Conservation (phyloP, 1,140 invertebrate species). For the Drosophila ercepeae region DNA sequence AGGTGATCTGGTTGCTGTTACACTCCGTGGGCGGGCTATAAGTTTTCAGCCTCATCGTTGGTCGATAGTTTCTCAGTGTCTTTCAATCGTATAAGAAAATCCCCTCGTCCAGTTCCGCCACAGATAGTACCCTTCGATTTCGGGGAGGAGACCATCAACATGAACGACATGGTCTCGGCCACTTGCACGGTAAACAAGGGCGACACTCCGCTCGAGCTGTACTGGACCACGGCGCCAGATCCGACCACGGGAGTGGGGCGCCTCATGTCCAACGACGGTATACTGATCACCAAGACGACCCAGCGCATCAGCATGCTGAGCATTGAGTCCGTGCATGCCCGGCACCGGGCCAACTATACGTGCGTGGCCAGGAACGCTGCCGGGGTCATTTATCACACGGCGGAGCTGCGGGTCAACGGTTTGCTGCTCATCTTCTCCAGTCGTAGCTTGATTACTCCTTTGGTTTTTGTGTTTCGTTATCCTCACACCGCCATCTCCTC, state of each 20-base stretch:
- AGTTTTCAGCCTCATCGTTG: constrained; percentile 63
- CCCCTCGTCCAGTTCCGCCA: constrained; percentile 86
- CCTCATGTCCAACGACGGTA: constrained; percentile 82
- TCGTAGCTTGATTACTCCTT: constrained; percentile 23
- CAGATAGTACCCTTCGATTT: constrained; percentile 89
- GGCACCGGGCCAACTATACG: constrained; percentile 89
- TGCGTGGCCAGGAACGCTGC: constrained; percentile 91
- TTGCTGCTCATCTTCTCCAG: not conserved
- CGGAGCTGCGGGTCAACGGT: constrained; percentile 88
- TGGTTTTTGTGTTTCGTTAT: constrained; percentile 22
- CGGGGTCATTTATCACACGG: constrained; percentile 88
- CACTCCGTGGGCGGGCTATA: constrained; percentile 34
- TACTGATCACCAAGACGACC: constrained; percentile 86
- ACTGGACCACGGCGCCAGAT: constrained; percentile 86
- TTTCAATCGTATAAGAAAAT: constrained; percentile 10
- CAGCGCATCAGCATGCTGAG: constrained; percentile 88
- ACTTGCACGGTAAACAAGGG: constrained; percentile 94
- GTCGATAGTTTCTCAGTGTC: constrained; percentile 30
- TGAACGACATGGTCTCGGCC: constrained; percentile 88
- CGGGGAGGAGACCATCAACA: constrained; percentile 88
- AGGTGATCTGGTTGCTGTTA: constrained; percentile 27
- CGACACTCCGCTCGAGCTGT: constrained; percentile 91
- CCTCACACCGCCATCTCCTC: constrained; percentile 23
- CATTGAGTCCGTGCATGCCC: constrained; percentile 87
- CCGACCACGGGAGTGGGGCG: constrained; percentile 66